Conservation (phyloP, 2,797 vertebrate species). For the Lacerta agilis region DNA sequence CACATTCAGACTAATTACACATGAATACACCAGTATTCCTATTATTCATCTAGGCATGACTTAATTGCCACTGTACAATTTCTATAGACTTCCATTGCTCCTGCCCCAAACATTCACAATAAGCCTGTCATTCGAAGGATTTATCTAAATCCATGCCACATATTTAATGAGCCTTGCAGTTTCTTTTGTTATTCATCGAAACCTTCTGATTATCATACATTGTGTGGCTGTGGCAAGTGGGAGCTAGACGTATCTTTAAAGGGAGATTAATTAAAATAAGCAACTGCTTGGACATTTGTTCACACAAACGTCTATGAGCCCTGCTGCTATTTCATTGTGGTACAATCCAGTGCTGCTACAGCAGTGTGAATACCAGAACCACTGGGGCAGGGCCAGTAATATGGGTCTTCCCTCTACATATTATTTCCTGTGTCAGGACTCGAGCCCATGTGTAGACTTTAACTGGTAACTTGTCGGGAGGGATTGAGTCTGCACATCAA, state of each 20-base stretch:
- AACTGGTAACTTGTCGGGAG: not conserved
- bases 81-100: not conserved
- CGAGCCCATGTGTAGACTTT: no score
- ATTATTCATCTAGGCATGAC: not conserved
- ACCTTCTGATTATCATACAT: not conserved
- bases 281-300: not conserved
- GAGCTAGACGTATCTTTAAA: not conserved
- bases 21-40: slow-evolving; percentile 2
- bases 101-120: not conserved
- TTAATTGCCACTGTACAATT: slow-evolving; percentile 9
- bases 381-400: not conserved
- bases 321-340: not conserved
- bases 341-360: not conserved
- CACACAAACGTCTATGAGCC: not conserved
- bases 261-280: not conserved
- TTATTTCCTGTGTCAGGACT: not conserved
- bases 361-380: not conserved
- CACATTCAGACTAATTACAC: not conserved
- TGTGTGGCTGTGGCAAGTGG: not conserved
- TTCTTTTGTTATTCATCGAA: not conserved
- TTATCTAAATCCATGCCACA: not conserved
- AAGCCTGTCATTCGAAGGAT: not conserved
- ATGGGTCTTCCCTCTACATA: not conserved
- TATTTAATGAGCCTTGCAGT: not conserved
- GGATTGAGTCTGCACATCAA: not conserved